Percentiles rank a stretch among this genome's conserved stretches.
phyloP scores from a whole-genome alignment of 2,888 invertebrate species.

The Fissipunctia ypsillon region DNA sequence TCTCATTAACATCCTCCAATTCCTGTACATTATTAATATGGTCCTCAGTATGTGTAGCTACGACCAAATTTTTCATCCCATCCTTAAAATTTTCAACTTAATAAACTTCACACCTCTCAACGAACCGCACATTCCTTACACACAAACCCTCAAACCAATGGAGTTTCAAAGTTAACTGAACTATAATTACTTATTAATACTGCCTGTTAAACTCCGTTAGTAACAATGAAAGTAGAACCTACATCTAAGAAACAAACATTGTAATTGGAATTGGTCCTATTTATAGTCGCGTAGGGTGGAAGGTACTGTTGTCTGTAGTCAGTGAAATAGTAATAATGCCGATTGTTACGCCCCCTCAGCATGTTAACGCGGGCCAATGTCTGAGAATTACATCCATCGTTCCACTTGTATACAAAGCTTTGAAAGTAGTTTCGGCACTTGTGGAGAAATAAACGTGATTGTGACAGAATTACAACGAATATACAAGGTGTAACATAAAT shows the following conservation, averaged over 20 bases:
- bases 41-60: too few species aligned
- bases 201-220: conserved; percentile 9
- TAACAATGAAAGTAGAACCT: conserved; percentile 28
- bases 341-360: conserved; percentile 43
- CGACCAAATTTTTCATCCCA: background rate
- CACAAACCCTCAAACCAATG: background rate
- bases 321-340: conserved; percentile 49
- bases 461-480: background rate
- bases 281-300: conserved; percentile 33
- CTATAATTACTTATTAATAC: conserved; percentile 39
- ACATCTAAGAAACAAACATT: conserved; percentile 46
- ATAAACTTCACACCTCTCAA: background rate
- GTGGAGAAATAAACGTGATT: background rate
- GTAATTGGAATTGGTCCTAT: conserved; percentile 50
- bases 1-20: too few species aligned
- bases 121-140: background rate
- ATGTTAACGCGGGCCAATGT: conserved; percentile 41
- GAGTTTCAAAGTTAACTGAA: conserved; percentile 22
- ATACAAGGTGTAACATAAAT: too few species aligned
- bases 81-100: background rate
- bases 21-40: too few species aligned
- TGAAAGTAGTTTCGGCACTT: conserved; percentile 22
- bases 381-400: conserved; percentile 50
- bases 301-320: conserved; percentile 41
- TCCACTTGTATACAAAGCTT: conserved; percentile 33